These are phyloP conservation scores for Spilosoma lubricipeda DNA, from an alignment of 2,888 invertebrate species.

Conservation along the genomic window DNA sequence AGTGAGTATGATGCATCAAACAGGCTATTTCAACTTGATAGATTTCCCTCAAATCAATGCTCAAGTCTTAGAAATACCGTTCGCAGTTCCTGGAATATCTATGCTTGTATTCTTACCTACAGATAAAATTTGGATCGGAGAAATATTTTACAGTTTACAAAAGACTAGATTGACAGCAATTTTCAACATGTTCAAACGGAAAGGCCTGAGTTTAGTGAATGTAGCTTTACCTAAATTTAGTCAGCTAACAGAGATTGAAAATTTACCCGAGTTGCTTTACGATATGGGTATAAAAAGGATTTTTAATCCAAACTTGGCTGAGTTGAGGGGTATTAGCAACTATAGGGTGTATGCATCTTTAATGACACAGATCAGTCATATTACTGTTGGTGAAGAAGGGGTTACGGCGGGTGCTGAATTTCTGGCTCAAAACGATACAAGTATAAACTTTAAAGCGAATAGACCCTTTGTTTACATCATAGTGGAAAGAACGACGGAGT, in stretches of 20 bases:
- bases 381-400: slow-evolving; percentile 69
- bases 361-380: slow-evolving; percentile 65
- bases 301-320: slow-evolving; percentile 65
- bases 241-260: slow-evolving; percentile 61
- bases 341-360: slow-evolving; percentile 63
- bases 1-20: slow-evolving; percentile 72
- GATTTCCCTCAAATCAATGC: slow-evolving; percentile 61
- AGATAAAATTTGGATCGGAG: slow-evolving; percentile 48
- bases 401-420: slow-evolving; percentile 45
- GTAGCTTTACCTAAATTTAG: slow-evolving; percentile 70
- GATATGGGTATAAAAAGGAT: slow-evolving; percentile 75
- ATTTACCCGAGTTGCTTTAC: slow-evolving; percentile 66
- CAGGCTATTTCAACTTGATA: slow-evolving; percentile 61
- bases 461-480: slow-evolving; percentile 70
- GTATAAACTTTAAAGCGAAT: slow-evolving; percentile 60
- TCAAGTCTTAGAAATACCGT: slow-evolving; percentile 68
- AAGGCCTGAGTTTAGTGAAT: slow-evolving; percentile 54
- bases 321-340: slow-evolving; percentile 66
- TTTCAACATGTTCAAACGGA: slow-evolving; percentile 58
- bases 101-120: slow-evolving; percentile 70
- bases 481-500: slow-evolving; percentile 66
- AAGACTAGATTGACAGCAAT: slow-evolving; percentile 62
- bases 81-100: slow-evolving; percentile 52
- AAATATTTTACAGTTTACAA: slow-evolving; percentile 63
- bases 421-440: slow-evolving; percentile 25